Conservation (phyloP, 2,797 vertebrate genomes). For the Schizopygopsis malacanthus region DNA sequence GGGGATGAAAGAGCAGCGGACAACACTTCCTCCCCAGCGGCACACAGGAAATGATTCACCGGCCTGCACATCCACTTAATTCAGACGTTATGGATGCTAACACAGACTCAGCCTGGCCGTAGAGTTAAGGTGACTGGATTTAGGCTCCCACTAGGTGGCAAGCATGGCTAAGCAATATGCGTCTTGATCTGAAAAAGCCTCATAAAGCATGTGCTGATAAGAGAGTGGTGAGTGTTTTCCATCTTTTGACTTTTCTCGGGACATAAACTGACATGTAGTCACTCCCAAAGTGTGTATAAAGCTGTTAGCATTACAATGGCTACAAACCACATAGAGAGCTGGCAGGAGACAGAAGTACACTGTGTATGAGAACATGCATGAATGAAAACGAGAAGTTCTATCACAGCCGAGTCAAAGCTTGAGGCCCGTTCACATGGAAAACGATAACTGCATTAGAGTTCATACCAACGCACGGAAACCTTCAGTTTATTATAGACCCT, state of each 20-base stretch:
- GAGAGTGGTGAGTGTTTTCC: background rate
- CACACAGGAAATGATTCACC: conserved; percentile 52
- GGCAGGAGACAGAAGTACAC: background rate
- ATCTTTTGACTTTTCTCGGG: background rate
- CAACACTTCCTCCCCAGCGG: conserved; percentile 24
- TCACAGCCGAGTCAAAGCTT: background rate
- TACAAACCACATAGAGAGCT: background rate
- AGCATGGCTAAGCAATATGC: conserved; percentile 55
- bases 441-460: background rate
- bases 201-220: background rate
- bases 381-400: background rate
- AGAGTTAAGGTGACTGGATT: background rate
- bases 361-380: background rate
- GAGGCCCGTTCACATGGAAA: background rate
- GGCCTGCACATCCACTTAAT: conserved; percentile 34
- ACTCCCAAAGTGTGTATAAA: background rate
- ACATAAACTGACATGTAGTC: background rate
- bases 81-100: conserved; percentile 40
- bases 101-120: background rate
- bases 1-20: conserved; percentile 15
- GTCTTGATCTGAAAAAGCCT: background rate
- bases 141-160: conserved; percentile 67
- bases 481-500: too few relatives aligned
- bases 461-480: background rate
- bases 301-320: background rate